Evolutionary conservation across 2,888 invertebrate genomes (phyloP), one percentile per base, ranked within the genome.

Genomic region (Sinotaia quadrata): DNA sequence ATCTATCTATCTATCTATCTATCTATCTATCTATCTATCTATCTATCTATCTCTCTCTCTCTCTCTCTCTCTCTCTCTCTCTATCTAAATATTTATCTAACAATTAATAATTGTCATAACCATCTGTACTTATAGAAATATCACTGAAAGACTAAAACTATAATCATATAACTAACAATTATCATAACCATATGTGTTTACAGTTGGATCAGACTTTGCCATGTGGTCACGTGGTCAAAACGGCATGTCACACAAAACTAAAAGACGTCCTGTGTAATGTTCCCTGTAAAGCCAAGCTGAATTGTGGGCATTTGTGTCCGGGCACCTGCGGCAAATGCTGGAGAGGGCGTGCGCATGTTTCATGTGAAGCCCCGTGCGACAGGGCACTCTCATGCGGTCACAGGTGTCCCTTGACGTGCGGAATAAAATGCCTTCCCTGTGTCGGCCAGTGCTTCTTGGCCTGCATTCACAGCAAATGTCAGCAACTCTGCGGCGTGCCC

Each of bases 161-260:
- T n/a, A n/a, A n/a, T n/a, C n/a, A n/a, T n/a, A n/a, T n/a, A n/a
- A n/a, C n/a, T n/a, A n/a, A n/a, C n/a, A n/a, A n/a, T n/a, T n/a
- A n/a, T n/a, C n/a, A n/a, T 41, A 41, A 41, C 12, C 12, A 41
- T 47, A 21, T 47, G 4, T 47, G 2, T 47, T 47, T 18, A 1
- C 51, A 37, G 34, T 44, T 59, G 0, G 34, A 49, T 2, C 49
- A 52, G 7, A n/a, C 44, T 4, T 68, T 59, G 68, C 71, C 68
- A 0, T 71, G 71, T 65, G 68, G 71, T 51, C 71, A 71, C 41
- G 4, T n/a, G 5, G 47, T 29, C 15, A 37, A 18, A 5, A 31
- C 59, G 15, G 36, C 36, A 1, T 71, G 71, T 31, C 27, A 60
- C 24, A 34, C 37, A n/a, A 54, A 2, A 21, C 47, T 24, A 2